These are phyloP conservation scores for Dasysyrphus tricinctus DNA, from an alignment of 2,888 invertebrate genomes.

Conservation along the genomic window DNA sequence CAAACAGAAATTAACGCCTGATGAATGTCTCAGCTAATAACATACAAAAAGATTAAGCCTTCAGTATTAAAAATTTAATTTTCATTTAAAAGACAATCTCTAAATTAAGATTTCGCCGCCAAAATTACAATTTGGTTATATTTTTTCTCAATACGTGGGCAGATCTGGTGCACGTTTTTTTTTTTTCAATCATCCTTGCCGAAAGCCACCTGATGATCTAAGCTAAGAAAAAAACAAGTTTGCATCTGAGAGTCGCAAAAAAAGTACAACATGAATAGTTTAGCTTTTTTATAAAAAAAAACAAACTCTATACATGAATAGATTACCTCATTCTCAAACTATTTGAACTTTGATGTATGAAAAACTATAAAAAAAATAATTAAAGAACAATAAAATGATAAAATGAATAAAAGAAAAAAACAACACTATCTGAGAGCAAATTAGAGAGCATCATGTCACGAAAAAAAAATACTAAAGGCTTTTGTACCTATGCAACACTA, in stretches of 20 bases:
- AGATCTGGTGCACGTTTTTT: neutral
- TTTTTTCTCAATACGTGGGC: neutral
- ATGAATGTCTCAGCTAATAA: too few relatives aligned
- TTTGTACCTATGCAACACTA: neutral
- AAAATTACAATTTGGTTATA: neutral
- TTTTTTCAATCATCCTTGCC: neutral
- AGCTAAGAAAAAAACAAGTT: neutral
- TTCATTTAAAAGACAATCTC: too few relatives aligned
- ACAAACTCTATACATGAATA: neutral
- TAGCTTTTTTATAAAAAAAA: neutral
- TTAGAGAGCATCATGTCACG: neutral
- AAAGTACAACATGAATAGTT: neutral
- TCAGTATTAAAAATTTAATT: too few relatives aligned
- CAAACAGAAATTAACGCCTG: too few relatives aligned
- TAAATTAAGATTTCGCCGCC: too few relatives aligned
- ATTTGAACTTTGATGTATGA: neutral
- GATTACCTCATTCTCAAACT: slow-evolving; percentile 8
- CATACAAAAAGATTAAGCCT: too few relatives aligned
- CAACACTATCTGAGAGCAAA: neutral
- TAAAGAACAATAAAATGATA: neutral
- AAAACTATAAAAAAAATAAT: neutral
- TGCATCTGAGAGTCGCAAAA: neutral
- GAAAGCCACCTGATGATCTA: neutral
- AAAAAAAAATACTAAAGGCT: neutral
- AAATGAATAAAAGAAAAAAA: neutral